phyloP scores from a whole-genome alignment of 2,113 vertebrate genomes.

The Carassius gibelio region DNA sequence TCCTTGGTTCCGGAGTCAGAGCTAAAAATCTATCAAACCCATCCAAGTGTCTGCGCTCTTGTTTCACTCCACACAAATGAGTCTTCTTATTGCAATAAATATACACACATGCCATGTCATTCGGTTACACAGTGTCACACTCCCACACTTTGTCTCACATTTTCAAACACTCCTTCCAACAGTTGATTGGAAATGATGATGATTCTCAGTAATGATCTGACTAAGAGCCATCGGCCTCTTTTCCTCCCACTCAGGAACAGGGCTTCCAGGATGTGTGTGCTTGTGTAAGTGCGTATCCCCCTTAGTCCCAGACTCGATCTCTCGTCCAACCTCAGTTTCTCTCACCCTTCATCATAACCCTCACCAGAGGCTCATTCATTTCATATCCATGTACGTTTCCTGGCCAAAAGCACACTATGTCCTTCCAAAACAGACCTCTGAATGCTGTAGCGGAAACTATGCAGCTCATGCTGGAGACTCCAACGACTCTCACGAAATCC shows the following conservation, averaged over 20 bases:
- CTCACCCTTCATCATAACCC: slow-evolving; percentile 59
- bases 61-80: slow-evolving; percentile 56
- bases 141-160: slow-evolving; percentile 49
- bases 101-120: slow-evolving; percentile 55
- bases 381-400: slow-evolving; percentile 57
- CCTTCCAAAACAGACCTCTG: slow-evolving; percentile 63
- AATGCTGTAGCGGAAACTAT: slow-evolving; percentile 58
- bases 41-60: slow-evolving; percentile 61
- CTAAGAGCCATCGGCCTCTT: slow-evolving; percentile 37
- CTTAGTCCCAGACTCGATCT: slow-evolving; percentile 18
- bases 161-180: slow-evolving; percentile 44
- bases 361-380: slow-evolving; percentile 65
- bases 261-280: slow-evolving; percentile 32
- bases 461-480: slow-evolving; percentile 61
- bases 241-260: slow-evolving; percentile 27
- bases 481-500: slow-evolving; percentile 36
- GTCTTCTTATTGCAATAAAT: slow-evolving; percentile 64
- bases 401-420: slow-evolving; percentile 64
- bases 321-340: slow-evolving; percentile 28
- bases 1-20: slow-evolving; percentile 54
- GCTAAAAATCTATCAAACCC: slow-evolving; percentile 68
- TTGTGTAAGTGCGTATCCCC: slow-evolving; percentile 19
- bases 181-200: slow-evolving; percentile 42
- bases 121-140: slow-evolving; percentile 42
- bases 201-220: slow-evolving; percentile 44